A percentile compares a stretch with the other conserved stretches of the same genome.
Evolutionary conservation across 2,888 invertebrate genomes (phyloP).

Genomic region (Machimus atricapillus): DNA sequence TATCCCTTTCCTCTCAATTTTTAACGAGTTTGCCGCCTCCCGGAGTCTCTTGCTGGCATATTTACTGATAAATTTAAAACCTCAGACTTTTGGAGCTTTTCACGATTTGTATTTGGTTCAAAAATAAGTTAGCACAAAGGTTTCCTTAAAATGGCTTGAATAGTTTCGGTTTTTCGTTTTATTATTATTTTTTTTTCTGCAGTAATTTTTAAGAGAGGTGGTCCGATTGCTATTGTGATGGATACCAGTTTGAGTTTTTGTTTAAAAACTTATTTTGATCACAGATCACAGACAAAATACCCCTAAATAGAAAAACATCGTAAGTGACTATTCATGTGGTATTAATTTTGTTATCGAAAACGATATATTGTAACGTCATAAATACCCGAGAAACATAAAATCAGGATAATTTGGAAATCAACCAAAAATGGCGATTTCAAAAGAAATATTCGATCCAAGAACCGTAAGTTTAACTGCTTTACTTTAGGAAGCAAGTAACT

Average conservation of each 20-base stretch:
- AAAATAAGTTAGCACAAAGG: background rate
- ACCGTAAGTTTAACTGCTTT: no score
- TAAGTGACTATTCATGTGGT: no score
- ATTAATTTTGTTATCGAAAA: no score
- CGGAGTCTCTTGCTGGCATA: background rate
- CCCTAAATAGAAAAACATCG: no score
- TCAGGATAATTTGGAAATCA: no score
- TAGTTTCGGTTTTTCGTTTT: background rate
- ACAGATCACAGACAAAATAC: background rate
- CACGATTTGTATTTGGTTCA: background rate
- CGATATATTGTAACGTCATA: no score
- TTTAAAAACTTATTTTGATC: background rate
- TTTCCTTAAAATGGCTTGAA: background rate
- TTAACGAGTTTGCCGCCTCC: background rate
- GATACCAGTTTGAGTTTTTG: background rate
- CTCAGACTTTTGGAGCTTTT: constrained; percentile 9
- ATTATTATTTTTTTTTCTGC: background rate
- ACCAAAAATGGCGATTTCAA: no score
- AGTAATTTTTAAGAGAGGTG: background rate
- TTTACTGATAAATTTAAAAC: background rate
- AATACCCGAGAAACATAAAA: no score
- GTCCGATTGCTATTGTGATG: background rate
- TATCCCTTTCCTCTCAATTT: background rate
- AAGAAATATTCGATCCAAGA: no score
- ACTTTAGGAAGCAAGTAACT: no score